Evolutionary conservation across 2,113 vertebrate genomes (phyloP), one percentile per base, ranked within the genome.

Genomic region (Lophura nycthemera): DNA sequence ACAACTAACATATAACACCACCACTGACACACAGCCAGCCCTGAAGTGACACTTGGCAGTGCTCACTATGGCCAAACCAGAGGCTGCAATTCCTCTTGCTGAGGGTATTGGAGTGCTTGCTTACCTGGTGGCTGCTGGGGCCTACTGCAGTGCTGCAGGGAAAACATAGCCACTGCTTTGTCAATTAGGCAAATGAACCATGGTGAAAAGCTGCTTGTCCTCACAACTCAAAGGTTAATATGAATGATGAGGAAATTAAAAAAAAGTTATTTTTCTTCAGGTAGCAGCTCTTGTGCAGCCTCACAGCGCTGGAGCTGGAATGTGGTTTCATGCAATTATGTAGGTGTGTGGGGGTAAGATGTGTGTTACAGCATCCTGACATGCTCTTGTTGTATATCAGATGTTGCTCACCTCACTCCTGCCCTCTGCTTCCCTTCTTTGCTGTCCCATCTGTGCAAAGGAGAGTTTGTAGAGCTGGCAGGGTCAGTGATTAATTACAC

Each of bases 401-500:
- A 88, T 72, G 92, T 94, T 89, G 29, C 60, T 96, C 48, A 20
- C 89, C 36, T 93, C 65, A 9, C 75, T 86, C 32, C n/a, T 85
- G 65, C 95, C 96, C 94, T 93, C 92, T 80, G 93, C 88, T 96
- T 34, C 0, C 92, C 90, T 94, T 86, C 80, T 52, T 63, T 88
- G 2, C 88, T 86, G 88, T 80, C 90, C 96, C 95, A 95, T 93
- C 92, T 96, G 93, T 86, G 96, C 92, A 95, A 92, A 83, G 79
- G 77, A 88, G 70, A 86, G 89, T 86, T 93, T 92, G 91, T 94
- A 80, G 84, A 91, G 90, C 96, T 94, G 22, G 87, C 96, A 97
- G 94, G 96, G 97, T 96, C 96, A 95, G 94, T 98, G 98, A 98
- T 98, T 97, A 97, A 98, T 98, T 96, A 96, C 94, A 88, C 95